Evolutionary conservation across 2,888 invertebrate species (phyloP), one percentile per base, ranked within the genome.

Genomic region (Galeruca laticollis): DNA sequence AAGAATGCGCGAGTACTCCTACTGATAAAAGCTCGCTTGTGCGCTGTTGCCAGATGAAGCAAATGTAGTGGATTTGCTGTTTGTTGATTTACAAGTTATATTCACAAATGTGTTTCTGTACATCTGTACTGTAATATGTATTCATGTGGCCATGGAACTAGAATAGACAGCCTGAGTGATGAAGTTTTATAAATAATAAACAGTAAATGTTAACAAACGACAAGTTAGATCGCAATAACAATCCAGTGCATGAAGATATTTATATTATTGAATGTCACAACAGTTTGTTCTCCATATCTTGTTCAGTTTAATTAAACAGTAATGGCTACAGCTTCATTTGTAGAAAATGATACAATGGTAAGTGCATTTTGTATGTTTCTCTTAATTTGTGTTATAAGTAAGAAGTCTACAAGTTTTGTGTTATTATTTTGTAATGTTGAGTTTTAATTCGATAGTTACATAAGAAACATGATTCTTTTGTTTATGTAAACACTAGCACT

Each of bases 321-420:
- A 59, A 67, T 71, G 71, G 71, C 71, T 62, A 60, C 71, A 54
- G 71, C 71, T 59, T 66, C 59, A 57, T 68, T 60, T 68, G 54
- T 68, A 35, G 67, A 68, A 60, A 64, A 71, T 60, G 71, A 71
- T 60, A 71, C 40, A 49, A 47, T 71, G 71, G 68, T 71, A 63
- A 63, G 47, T 18, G 35, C 49, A 10, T 26, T 63, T 52, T 9
- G 31, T n/a, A 51, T 54, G 21, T 37, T 52, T 62, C 15, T 33
- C 35, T 62, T 0, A 60, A 35, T 26, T 52, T 62, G 13, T 43
- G 15, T 61, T 49, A 61, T 49, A 11, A 40, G 13, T 40, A n/a
- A 3, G 6, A n/a, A n/a, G 13, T 40, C 13, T 40, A 6, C 40
- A 40, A n/a, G 40, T 18, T 6, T 2, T 47, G 9, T 47, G 47